Conservation (phyloP, 2,888 invertebrate species). For the Cryptus viduatorius region DNA sequence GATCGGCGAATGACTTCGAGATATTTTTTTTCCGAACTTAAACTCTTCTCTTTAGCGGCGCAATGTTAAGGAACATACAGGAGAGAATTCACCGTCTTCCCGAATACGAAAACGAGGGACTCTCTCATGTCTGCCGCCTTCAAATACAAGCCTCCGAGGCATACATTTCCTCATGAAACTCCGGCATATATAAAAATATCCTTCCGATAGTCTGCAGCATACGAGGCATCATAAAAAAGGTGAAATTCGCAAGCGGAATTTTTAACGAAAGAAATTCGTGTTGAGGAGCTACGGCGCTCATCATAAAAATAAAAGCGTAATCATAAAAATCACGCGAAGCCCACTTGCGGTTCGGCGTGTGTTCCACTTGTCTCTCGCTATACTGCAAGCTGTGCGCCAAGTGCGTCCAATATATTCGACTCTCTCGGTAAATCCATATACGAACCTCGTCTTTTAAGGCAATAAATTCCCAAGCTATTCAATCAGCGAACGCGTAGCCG, state of each 20-base stretch:
- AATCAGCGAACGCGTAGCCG: background rate
- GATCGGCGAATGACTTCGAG: conserved; percentile 1
- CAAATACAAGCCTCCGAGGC: conserved; percentile 11
- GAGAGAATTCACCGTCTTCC: background rate
- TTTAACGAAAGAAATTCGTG: conserved; percentile 11
- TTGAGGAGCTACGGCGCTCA: background rate
- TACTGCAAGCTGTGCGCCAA: conserved; percentile 2
- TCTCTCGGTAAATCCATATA: background rate
- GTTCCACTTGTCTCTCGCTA: conserved; percentile 17
- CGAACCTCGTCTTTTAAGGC: background rate
- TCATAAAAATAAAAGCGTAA: conserved; percentile 51
- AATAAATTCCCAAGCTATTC: background rate
- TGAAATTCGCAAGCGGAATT: conserved; percentile 28
- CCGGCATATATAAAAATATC: conserved; percentile 7
- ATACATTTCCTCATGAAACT: background rate
- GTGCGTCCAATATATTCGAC: background rate
- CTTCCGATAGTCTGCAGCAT: conserved; percentile 1
- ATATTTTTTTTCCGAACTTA: conserved; percentile 15
- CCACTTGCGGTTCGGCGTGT: background rate
- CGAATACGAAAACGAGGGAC: conserved; percentile 1
- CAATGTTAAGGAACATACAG: conserved; percentile 3
- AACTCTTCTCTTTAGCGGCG: background rate
- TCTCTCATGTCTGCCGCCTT: background rate
- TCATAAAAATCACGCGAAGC: conserved; percentile 50
- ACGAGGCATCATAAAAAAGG: conserved; percentile 31